Evolutionary conservation across 2,888 invertebrate genomes (phyloP).

Genomic region (Perithous albicinctus): DNA sequence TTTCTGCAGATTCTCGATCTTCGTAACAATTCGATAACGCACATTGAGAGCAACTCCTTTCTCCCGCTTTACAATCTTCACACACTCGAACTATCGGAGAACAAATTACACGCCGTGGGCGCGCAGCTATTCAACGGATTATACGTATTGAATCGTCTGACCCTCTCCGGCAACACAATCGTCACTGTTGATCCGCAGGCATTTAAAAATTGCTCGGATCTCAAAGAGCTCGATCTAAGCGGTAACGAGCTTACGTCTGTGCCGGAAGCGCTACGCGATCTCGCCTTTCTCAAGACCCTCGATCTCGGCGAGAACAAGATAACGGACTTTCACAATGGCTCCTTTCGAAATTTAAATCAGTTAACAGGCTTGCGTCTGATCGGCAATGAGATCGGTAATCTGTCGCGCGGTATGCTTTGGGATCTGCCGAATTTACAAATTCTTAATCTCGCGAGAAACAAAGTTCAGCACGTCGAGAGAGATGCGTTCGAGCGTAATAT

Average conservation of each 20-base stretch:
- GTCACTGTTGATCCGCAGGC: slow-evolving; percentile 92
- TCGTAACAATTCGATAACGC: slow-evolving; percentile 95
- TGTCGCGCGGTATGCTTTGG: slow-evolving; percentile 94
- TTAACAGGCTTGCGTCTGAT: slow-evolving; percentile 94
- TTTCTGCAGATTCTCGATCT: slow-evolving; percentile 94
- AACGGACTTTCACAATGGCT: slow-evolving; percentile 92
- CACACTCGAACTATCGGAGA: slow-evolving; percentile 95
- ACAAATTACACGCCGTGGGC: slow-evolving; percentile 92
- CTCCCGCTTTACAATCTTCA: slow-evolving; percentile 95
- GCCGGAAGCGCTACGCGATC: slow-evolving; percentile 92
- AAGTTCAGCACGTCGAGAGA: slow-evolving; percentile 93
- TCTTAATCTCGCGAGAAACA: slow-evolving; percentile 95
- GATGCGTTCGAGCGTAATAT: slow-evolving; percentile 93
- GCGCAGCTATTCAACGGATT: slow-evolving; percentile 93
- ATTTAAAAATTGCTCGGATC: slow-evolving; percentile 94
- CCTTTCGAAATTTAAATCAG: slow-evolving; percentile 94
- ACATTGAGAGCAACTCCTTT: slow-evolving; percentile 95
- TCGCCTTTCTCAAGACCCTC: slow-evolving; percentile 93
- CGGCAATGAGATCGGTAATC: slow-evolving; percentile 95
- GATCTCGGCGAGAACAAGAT: slow-evolving; percentile 97
- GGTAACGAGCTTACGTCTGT: slow-evolving; percentile 93
- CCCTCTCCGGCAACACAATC: slow-evolving; percentile 94
- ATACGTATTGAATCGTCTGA: slow-evolving; percentile 93
- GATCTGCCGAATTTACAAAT: slow-evolving; percentile 94
- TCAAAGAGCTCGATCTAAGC: slow-evolving; percentile 95